Evolutionary conservation across 2,113 vertebrate species (phyloP).

Genomic region (Pagrus major): DNA sequence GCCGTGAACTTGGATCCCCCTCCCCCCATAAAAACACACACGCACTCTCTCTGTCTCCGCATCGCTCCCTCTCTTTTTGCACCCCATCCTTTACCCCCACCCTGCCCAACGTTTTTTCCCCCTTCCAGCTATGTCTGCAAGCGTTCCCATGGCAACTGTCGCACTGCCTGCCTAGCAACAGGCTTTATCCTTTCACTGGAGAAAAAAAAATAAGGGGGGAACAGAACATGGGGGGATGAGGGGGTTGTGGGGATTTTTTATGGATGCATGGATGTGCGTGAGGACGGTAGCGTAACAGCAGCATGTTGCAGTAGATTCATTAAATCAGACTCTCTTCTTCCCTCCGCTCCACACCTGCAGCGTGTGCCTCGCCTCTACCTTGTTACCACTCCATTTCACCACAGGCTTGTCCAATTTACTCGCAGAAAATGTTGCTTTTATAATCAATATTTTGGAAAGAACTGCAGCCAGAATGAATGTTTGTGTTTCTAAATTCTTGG

Average conservation of each 20-base stretch:
- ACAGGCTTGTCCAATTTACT: conserved; percentile 5
- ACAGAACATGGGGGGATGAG: conserved; percentile 39
- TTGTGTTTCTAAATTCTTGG: not conserved
- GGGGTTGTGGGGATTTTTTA: conserved; percentile 29
- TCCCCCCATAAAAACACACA: conserved; percentile 32
- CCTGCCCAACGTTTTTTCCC: conserved; percentile 50
- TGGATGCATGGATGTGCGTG: conserved; percentile 47
- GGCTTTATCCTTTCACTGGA: conserved; percentile 77
- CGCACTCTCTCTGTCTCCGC: conserved; percentile 30
- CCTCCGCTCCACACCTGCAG: conserved; percentile 38
- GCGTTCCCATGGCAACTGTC: conserved; percentile 86
- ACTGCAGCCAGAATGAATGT: not conserved
- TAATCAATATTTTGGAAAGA: not conserved
- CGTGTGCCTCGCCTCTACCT: not conserved
- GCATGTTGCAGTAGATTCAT: conserved; percentile 54
- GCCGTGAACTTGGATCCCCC: conserved; percentile 76
- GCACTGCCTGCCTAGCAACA: conserved; percentile 86
- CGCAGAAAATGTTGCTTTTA: not conserved
- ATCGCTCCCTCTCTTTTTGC: conserved; percentile 58
- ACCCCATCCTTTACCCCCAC: conserved; percentile 72
- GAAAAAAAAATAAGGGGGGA: conserved; percentile 44
- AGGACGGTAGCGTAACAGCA: conserved; percentile 34
- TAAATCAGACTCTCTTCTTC: conserved; percentile 20
- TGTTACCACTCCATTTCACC: conserved; percentile 2
- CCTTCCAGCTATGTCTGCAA: conserved; percentile 81